Conservation (phyloP, 1,140 invertebrate species). For the Drosophila seguyi region DNA sequence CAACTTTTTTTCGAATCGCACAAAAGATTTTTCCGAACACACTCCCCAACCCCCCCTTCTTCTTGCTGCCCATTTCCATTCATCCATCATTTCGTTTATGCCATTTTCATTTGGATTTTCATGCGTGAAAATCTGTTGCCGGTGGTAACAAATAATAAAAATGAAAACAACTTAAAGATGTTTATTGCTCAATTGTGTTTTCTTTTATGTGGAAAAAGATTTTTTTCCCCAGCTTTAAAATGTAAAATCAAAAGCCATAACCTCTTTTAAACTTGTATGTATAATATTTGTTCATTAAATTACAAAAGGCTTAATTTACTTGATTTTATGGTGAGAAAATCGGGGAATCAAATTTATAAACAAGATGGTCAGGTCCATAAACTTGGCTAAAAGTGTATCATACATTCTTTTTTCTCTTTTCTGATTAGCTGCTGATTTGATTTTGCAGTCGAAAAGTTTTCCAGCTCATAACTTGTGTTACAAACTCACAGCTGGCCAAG, state of each 20-base stretch:
- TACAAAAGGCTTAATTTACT: not conserved
- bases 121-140: slow-evolving; percentile 47
- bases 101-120: slow-evolving; percentile 31
- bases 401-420: not conserved
- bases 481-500: slow-evolving; percentile 17
- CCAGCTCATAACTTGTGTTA: slow-evolving; percentile 4
- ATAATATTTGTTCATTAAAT: not conserved
- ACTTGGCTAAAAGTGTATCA: not conserved
- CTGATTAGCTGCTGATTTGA: slow-evolving; percentile 5
- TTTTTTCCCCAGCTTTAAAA: not conserved
- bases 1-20: not conserved
- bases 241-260: slow-evolving; percentile 1
- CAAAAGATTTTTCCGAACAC: slow-evolving; percentile 10
- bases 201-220: not conserved
- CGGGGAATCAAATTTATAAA: not conserved
- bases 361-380: slow-evolving; percentile 7
- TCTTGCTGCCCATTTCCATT: slow-evolving; percentile 14
- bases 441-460: slow-evolving; percentile 2
- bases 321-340: not conserved
- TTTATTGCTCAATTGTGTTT: slow-evolving; percentile 11
- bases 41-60: too few relatives aligned
- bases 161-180: slow-evolving; percentile 12
- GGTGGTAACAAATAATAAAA: slow-evolving; percentile 31
- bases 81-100: slow-evolving; percentile 41
- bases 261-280: too few relatives aligned